Evolutionary conservation across 2,888 invertebrate genomes (phyloP), one percentile per base, ranked within the genome.

Genomic region (Perizoma flavofasciatum): DNA sequence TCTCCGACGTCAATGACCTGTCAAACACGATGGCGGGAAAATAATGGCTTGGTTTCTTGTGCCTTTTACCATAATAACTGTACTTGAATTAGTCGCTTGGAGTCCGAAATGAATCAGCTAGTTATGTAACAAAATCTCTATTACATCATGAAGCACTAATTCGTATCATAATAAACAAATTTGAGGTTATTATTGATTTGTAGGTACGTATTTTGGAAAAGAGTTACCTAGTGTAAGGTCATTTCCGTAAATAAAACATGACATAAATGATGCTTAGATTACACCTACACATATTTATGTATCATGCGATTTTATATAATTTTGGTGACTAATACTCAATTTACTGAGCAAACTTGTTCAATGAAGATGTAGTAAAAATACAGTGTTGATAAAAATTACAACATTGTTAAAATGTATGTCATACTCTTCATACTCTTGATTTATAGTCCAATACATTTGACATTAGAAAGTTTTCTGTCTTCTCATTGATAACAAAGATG

Each of bases 21-120:
- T 90, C 91, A 91, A 88, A 86, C 73, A 79, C 78, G 78, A 90
- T 91, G 91, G 92, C 92, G 91, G 91, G 91, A 92, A 92, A 89
- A 48, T 35, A 11, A 49, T 60, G 35, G 58, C 53, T 49, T 37
- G 72, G 67, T 55, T 63, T 65, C 64, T 71, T 75, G 70, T 67
- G 67, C 63, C 63, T 75, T 65, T 75, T 73, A 70, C 60, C 60
- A 56, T 61, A 51, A 33, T 72, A 71, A 68, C 67, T 73, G 71
- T 70, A 68, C 60, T 47, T 47, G 11, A 61, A 69, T 59, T 60
- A 33, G 55, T 47, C 10, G 35, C 22, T 52, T 48, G 0, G 33
- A 9, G 49, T 48, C 63, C 67, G 37, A 39, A 44, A 32, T 51
- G 69, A 39, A 44, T 48, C n/a, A 37, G 41, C n/a, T 41, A 65